phyloP scores from a whole-genome alignment of 53 echinoderm and acorn worm genomes.

The Mesocentrotus franciscanus region DNA sequence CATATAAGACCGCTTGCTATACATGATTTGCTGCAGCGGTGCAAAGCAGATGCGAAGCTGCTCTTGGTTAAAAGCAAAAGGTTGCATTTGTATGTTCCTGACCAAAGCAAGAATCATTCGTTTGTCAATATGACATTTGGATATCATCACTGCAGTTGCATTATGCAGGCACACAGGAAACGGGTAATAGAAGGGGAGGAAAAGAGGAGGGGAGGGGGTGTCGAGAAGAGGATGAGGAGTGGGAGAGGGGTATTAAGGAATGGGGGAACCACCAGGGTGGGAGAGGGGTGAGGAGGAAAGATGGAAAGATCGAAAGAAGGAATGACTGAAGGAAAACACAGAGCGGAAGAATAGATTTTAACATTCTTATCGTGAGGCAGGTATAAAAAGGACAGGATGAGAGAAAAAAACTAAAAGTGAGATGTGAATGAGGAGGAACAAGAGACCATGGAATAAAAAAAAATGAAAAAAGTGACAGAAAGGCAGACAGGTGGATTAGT shows the following conservation, averaged over 20 bases:
- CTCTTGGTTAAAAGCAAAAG: conserved; percentile 3
- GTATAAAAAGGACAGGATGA: not conserved
- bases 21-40: not conserved
- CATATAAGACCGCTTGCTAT: not conserved
- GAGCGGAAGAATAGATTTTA: too few relatives aligned
- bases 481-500: not conserved
- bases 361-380: too few relatives aligned
- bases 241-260: not conserved
- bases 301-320: not conserved
- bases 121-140: conserved; percentile 61
- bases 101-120: conserved; percentile 35
- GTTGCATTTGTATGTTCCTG: conserved; percentile 24
- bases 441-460: not conserved
- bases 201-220: not conserved
- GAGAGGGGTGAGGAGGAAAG: not conserved
- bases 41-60: conserved; percentile 5
- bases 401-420: not conserved
- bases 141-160: conserved; percentile 40
- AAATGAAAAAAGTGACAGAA: not conserved
- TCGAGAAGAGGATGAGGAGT: not conserved
- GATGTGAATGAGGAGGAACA: not conserved
- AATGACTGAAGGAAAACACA: not conserved
- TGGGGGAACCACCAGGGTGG: not conserved
- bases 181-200: not conserved
- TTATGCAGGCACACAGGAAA: conserved; percentile 26